Conservation (phyloP, 2,888 invertebrate genomes). For the Tachina fera region DNA sequence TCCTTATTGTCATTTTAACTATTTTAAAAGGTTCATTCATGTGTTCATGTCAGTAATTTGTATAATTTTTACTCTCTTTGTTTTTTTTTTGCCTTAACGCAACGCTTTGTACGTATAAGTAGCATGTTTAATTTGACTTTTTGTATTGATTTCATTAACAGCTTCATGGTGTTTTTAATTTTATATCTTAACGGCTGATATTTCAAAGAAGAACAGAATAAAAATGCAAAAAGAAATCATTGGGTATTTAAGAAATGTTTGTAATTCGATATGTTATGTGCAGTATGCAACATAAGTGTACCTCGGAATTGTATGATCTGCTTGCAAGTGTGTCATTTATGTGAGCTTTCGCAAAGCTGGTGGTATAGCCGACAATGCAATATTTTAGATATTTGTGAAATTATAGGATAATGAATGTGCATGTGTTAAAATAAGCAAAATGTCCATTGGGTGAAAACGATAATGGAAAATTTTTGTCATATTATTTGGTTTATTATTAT, state of each 20-base stretch:
- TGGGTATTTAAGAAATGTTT: slow-evolving; percentile 57
- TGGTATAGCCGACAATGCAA: slow-evolving; percentile 40
- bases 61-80: slow-evolving; percentile 64
- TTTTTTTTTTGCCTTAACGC: slow-evolving; percentile 20
- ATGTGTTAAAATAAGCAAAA: neutral
- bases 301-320: slow-evolving; percentile 23
- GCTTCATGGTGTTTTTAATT: slow-evolving; percentile 78
- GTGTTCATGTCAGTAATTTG: slow-evolving; percentile 71
- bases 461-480: slow-evolving; percentile 11
- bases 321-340: slow-evolving; percentile 50
- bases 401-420: neutral
- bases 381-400: slow-evolving; percentile 26
- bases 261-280: slow-evolving; percentile 65
- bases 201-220: slow-evolving; percentile 29
- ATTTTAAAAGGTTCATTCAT: slow-evolving; percentile 72
- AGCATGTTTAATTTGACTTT: slow-evolving; percentile 69
- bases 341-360: neutral
- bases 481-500: neutral
- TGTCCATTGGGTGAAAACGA: neutral
- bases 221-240: neutral
- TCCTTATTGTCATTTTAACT: slow-evolving; percentile 71
- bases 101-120: slow-evolving; percentile 52
- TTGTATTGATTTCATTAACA: slow-evolving; percentile 78
- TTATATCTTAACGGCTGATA: slow-evolving; percentile 55
- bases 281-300: slow-evolving; percentile 50